phyloP scores from a whole-genome alignment of 2,888 invertebrate genomes.

The Oscheius myriophilus region DNA sequence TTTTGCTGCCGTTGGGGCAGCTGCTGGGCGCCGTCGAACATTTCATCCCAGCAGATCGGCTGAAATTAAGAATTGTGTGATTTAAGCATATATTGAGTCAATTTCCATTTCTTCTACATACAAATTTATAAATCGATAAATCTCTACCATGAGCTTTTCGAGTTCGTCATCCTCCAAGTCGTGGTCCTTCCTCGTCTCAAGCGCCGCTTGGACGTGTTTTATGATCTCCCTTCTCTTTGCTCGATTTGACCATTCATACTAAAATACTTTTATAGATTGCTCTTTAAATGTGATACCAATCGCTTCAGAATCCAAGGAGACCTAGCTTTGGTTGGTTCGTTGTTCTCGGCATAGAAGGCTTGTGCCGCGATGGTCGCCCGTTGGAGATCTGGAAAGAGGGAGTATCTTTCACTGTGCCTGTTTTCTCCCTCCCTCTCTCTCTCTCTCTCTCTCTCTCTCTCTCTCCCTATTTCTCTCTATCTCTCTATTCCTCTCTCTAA shows the following conservation, averaged over 20 bases:
- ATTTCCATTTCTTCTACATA: background rate
- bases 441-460: too few relatives aligned
- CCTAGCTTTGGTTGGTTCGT: conserved; percentile 55
- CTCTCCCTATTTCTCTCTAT: too few relatives aligned
- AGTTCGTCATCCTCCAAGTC: conserved; percentile 67
- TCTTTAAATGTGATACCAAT: conserved; percentile 46
- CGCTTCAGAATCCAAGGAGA: conserved; percentile 70
- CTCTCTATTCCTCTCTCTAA: too few relatives aligned
- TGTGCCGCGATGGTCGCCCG: conserved; percentile 70
- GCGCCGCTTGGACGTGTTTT: conserved; percentile 68
- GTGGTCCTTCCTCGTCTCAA: conserved; percentile 61
- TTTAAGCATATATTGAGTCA: background rate
- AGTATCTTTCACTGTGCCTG: background rate
- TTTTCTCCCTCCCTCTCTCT: background rate
- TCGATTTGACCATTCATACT: conserved; percentile 75
- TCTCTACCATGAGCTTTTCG: conserved; percentile 61
- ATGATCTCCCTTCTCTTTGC: conserved; percentile 70
- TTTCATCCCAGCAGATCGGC: conserved; percentile 64
- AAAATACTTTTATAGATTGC: conserved; percentile 30
- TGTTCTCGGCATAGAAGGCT: conserved; percentile 68
- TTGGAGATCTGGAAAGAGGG: conserved; percentile 63
- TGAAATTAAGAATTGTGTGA: conserved; percentile 29
- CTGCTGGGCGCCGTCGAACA: conserved; percentile 56
- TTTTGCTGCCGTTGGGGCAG: conserved; percentile 37
- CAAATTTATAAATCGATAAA: background rate